Evolutionary conservation across 1,140 invertebrate genomes (phyloP).

Genomic region (Musca vetustissima): DNA sequence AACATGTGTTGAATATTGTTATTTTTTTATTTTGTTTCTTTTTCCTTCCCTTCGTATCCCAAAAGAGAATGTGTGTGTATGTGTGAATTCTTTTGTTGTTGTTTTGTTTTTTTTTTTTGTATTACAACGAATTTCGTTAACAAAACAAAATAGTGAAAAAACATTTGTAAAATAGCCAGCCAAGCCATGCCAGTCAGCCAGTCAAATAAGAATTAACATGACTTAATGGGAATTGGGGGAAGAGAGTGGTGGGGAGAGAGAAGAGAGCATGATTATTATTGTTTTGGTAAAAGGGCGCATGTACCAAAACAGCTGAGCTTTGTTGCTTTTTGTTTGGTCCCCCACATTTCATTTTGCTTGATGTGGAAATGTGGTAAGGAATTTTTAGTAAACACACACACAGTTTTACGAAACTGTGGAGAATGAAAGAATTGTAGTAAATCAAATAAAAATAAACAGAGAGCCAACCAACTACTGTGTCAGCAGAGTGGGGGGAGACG

Average conservation of each 20-base stretch:
- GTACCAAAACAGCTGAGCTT: conserved; percentile 24
- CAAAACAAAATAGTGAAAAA: conserved; percentile 25
- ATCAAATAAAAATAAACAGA: not conserved
- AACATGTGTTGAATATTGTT: conserved; percentile 19
- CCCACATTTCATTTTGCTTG: not conserved
- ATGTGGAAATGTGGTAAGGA: not conserved
- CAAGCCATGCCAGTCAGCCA: too few relatives aligned
- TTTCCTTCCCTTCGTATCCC: not conserved
- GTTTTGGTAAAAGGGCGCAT: not conserved
- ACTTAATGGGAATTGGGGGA: too few relatives aligned
- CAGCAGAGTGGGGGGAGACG: too few relatives aligned
- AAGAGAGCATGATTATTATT: not conserved
- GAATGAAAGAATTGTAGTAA: not conserved
- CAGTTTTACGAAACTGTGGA: not conserved
- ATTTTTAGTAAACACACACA: conserved; percentile 19
- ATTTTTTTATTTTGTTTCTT: too few relatives aligned
- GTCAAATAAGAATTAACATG: too few relatives aligned
- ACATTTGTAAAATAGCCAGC: too few relatives aligned
- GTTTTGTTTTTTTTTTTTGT: not conserved
- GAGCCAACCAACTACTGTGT: not conserved
- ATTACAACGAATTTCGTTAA: conserved; percentile 16
- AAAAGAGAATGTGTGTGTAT: too few relatives aligned
- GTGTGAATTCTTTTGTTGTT: not conserved
- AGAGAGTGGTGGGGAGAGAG: too few relatives aligned
- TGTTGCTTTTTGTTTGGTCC: not conserved